Evolutionary conservation across 2,888 invertebrate genomes (phyloP).

Genomic region (Margaritifera margaritifera): DNA sequence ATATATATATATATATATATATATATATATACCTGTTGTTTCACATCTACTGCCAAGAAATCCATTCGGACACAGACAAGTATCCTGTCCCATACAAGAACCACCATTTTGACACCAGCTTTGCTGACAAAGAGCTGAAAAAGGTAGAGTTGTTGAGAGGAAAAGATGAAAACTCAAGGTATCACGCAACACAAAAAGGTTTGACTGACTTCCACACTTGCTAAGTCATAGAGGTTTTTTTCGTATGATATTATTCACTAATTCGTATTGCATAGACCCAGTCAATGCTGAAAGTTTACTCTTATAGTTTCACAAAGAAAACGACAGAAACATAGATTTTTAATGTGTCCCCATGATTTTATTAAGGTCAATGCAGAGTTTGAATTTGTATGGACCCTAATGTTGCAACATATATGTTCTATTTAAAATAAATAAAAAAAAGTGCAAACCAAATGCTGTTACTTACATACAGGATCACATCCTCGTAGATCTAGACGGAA

Average conservation of each 20-base stretch:
- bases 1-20: too few relatives aligned
- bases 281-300: too few relatives aligned
- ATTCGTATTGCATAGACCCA: too few relatives aligned
- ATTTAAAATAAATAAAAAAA: not conserved
- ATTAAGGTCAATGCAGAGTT: not conserved
- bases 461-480: constrained; percentile 46
- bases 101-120: constrained; percentile 43
- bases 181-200: not conserved
- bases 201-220: too few relatives aligned
- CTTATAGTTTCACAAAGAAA: too few relatives aligned
- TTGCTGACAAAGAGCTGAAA: constrained; percentile 31
- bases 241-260: too few relatives aligned
- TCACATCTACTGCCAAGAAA: constrained; percentile 40
- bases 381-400: too few relatives aligned
- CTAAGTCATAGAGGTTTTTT: too few relatives aligned
- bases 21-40: constrained; percentile 24
- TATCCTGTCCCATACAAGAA: constrained; percentile 39
- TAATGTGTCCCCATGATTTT: not conserved
- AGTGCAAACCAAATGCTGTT: too few relatives aligned
- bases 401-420: not conserved
- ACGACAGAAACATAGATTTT: too few relatives aligned
- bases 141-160: too few relatives aligned
- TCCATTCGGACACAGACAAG: constrained; percentile 35
- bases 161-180: not conserved
- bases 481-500: constrained; percentile 42